Conservation (phyloP, 2,113 vertebrate species). For the Stegastes partitus region DNA sequence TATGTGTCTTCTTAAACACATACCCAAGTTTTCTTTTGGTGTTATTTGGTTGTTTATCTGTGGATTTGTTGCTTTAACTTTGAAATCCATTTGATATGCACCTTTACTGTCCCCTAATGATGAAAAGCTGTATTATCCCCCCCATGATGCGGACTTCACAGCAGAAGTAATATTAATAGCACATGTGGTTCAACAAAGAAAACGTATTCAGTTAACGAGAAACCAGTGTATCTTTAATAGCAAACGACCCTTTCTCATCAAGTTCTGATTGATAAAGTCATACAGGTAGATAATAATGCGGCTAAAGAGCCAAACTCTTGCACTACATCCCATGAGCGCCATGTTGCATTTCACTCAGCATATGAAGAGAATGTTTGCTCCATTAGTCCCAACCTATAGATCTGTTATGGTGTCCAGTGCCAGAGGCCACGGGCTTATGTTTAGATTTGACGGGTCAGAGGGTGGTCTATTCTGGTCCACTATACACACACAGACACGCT, state of each 20-base stretch:
- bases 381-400: neutral
- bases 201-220: neutral
- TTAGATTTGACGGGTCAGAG: conserved; percentile 53
- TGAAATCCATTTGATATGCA: too few species aligned
- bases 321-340: neutral
- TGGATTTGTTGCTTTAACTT: too few species aligned
- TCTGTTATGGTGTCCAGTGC: neutral
- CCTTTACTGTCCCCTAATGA: too few species aligned
- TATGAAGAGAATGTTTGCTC: neutral
- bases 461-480: conserved; percentile 61
- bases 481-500: conserved; percentile 10
- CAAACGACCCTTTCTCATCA: too few species aligned
- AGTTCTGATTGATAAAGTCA: neutral
- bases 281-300: neutral
- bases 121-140: too few species aligned
- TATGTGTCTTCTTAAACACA: too few species aligned
- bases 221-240: neutral
- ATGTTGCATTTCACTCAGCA: neutral
- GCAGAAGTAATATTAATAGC: neutral
- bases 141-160: too few species aligned
- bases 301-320: neutral
- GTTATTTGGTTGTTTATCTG: too few species aligned
- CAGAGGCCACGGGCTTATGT: conserved; percentile 41
- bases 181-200: neutral
- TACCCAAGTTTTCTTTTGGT: too few species aligned